These are phyloP conservation scores for Enteromius argenteus DNA, from an alignment of 2,797 vertebrate species.

Conservation along the genomic window DNA sequence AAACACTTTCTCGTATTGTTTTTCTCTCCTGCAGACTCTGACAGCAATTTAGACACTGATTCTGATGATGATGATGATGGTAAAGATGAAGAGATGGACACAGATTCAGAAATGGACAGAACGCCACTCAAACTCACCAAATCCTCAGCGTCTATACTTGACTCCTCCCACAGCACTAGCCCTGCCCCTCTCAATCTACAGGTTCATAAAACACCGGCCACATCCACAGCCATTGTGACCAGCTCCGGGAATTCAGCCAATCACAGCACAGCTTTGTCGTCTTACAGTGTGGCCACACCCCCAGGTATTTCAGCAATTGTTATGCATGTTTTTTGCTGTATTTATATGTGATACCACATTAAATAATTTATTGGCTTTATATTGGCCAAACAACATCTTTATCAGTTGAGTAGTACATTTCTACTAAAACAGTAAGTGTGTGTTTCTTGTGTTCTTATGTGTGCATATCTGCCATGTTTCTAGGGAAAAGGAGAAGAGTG, in stretches of 20 bases:
- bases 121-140: constrained; percentile 78
- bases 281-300: constrained; percentile 76
- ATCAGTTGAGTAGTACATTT: not conserved
- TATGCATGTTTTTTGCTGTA: not conserved
- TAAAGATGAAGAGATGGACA: constrained; percentile 84
- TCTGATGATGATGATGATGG: constrained; percentile 87
- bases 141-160: constrained; percentile 77
- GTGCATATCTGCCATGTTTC: not conserved
- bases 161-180: constrained; percentile 75
- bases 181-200: constrained; percentile 84
- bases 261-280: constrained; percentile 75
- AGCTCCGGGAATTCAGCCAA: constrained; percentile 78
- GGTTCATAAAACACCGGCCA: constrained; percentile 79
- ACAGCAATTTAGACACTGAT: constrained; percentile 91
- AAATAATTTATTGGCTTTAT: not conserved
- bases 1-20: constrained; percentile 35
- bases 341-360: too few species aligned
- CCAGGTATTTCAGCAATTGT: constrained; percentile 78
- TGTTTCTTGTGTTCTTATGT: not conserved
- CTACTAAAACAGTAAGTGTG: not conserved
- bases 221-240: constrained; percentile 73
- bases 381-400: not conserved
- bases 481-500: constrained; percentile 85
- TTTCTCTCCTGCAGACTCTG: constrained; percentile 81
- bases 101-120: constrained; percentile 86